Conservation (phyloP, 2,888 invertebrate genomes). For the Orthonevra nobilis region DNA sequence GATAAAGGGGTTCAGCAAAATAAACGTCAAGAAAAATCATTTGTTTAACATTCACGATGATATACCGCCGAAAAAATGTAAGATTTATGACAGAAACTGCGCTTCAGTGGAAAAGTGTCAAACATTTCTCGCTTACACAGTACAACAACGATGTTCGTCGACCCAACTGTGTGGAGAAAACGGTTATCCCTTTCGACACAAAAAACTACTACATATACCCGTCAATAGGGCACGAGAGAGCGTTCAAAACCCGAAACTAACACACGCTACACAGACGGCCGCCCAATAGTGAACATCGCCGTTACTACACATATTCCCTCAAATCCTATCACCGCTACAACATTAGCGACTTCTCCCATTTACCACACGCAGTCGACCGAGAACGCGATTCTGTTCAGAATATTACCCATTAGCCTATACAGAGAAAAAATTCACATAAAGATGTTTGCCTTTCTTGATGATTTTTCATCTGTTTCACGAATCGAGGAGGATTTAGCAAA, state of each 20-base stretch:
- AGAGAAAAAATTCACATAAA: background rate
- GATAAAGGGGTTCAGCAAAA: conserved; percentile 8
- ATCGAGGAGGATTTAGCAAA: background rate
- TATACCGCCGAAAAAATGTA: background rate
- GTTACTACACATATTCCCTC: no score
- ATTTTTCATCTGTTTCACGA: conserved; percentile 2
- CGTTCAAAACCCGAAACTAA: no score
- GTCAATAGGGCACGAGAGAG: no score
- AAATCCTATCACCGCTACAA: no score
- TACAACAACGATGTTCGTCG: conserved; percentile 7
- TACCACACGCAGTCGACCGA: background rate
- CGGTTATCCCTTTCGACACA: no score
- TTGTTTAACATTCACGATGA: conserved; percentile 13
- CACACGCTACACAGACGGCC: background rate
- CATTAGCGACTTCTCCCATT: background rate
- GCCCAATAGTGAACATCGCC: background rate
- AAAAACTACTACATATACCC: no score
- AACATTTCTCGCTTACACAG: background rate
- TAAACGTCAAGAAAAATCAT: conserved; percentile 1
- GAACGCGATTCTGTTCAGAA: conserved; percentile 15
- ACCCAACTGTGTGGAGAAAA: no score
- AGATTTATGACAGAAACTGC: background rate
- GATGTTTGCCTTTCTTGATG: conserved; percentile 22
- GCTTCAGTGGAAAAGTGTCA: background rate
- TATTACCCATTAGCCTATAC: conserved; percentile 19